Conservation (phyloP, 1,140 invertebrate species). For the Bombus waltoni region DNA sequence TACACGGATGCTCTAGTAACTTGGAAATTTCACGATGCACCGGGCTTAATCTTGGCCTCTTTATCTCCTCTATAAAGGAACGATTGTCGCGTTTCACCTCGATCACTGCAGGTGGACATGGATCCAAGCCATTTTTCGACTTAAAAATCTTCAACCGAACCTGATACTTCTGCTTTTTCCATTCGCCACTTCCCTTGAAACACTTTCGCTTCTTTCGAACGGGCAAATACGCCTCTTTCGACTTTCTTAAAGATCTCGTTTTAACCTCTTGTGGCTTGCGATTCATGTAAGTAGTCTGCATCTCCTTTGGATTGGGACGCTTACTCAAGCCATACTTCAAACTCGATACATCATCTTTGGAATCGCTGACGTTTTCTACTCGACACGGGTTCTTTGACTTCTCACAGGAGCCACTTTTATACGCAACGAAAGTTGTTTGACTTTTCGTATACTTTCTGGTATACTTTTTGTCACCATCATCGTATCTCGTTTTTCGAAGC, state of each 20-base stretch:
- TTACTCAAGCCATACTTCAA: no score
- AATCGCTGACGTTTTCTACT: not conserved
- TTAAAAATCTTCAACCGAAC: slow-evolving; percentile 55
- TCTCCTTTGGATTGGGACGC: not conserved
- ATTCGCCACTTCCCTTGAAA: not conserved
- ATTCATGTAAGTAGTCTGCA: not conserved
- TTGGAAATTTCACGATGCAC: no score
- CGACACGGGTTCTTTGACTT: not conserved
- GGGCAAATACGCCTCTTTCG: no score
- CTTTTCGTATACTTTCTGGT: not conserved
- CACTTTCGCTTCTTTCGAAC: not conserved
- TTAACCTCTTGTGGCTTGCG: not conserved
- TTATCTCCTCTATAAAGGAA: not conserved
- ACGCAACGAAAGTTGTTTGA: not conserved
- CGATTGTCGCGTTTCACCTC: slow-evolving; percentile 6
- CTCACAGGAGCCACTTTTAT: not conserved
- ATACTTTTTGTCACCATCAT: not conserved
- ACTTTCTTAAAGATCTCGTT: not conserved
- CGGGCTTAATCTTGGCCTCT: not conserved
- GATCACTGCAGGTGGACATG: slow-evolving; percentile 14
- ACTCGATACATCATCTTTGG: not conserved
- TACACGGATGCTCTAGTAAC: not conserved
- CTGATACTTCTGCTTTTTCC: slow-evolving; percentile 50
- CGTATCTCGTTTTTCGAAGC: not conserved
- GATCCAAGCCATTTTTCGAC: slow-evolving; percentile 41